Base-by-base conservation (phyloP, 1,140 invertebrate species). In the Drosophila pseudoananassae region DNA sequence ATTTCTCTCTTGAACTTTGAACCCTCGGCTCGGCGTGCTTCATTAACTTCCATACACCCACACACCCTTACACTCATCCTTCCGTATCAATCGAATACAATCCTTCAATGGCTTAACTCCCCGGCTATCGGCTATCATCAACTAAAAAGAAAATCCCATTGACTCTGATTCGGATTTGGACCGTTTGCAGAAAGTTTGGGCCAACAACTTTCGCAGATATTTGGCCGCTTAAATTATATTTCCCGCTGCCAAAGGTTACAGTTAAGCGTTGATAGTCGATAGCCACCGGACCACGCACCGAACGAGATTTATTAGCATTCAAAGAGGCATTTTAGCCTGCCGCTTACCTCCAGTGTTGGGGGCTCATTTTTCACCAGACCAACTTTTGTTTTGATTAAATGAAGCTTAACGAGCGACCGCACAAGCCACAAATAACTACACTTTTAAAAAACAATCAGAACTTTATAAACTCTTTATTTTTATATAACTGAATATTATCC, bases 341-440 rank as follows among this genome's bases (percentile, higher is more conserved):
- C 46, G 82, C 81, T 69, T 77, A 75, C 60, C 72, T 73, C 38
- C 20, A 12, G 20, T 71, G 66, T 72, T 52, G 76, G 77, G 75
- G 69, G 75, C 10, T 70, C 57, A 90, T 90, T 90, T 85, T 90
- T 90, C 87, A 90, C 54, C 50, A 59, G 51, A 46, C 57, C 47
- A 87, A 88, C 66, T 90, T 90, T 90, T 90, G 87, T 90, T 90
- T 90, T 90, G 88, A 90, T 90, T 90, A 90, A 90, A 90, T 83
- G 87, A 83, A 78, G 87, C 87, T 90, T 90, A 90, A 85, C 85
- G 81, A 90, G 77, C 46, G 33, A 38, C 58, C 58, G 74, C 78
- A 77, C 49, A 51, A 31, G 74, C 54, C 55, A 25, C 33, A 57
- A 59, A 17, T 29, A 60, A 58, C 36, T 65, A 45, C 60, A 76